phyloP scores from a whole-genome alignment of 2,797 vertebrate genomes.

The Poeciliopsis gracilis region DNA sequence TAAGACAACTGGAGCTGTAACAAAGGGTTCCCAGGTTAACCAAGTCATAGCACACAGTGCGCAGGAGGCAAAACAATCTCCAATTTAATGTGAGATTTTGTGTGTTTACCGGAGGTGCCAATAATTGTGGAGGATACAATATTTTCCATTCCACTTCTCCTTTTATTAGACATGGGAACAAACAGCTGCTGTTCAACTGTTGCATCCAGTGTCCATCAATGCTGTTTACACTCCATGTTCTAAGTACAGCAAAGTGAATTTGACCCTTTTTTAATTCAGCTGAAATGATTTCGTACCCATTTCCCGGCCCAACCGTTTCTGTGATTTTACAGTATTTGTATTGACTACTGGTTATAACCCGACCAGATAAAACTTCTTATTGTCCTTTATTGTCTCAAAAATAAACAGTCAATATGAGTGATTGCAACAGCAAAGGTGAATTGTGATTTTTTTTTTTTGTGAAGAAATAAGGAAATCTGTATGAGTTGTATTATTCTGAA shows the following conservation, averaged over 20 bases:
- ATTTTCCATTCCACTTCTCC: background rate
- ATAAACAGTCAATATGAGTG: background rate
- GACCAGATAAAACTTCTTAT: background rate
- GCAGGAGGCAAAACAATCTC: background rate
- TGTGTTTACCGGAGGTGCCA: background rate
- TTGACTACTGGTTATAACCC: background rate
- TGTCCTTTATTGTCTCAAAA: background rate
- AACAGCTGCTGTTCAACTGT: background rate
- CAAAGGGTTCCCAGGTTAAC: background rate
- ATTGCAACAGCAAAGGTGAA: background rate
- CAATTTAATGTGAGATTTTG: background rate
- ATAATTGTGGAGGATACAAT: conserved; percentile 3
- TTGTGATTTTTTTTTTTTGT: background rate
- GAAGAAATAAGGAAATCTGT: background rate
- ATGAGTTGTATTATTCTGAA: background rate
- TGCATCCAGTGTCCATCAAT: background rate
- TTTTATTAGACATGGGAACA: background rate
- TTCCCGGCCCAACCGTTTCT: background rate
- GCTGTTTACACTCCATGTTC: background rate
- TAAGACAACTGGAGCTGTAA: background rate
- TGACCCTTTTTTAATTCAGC: background rate
- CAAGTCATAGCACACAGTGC: background rate
- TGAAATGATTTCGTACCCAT: background rate
- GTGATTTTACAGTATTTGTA: background rate
- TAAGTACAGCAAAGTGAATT: background rate